Percentiles rank a stretch among this genome's conserved stretches.
Evolutionary conservation across 35 echinoderm and acorn worm genomes (phyloP).

Genomic region (Stichopus chloronotus): DNA sequence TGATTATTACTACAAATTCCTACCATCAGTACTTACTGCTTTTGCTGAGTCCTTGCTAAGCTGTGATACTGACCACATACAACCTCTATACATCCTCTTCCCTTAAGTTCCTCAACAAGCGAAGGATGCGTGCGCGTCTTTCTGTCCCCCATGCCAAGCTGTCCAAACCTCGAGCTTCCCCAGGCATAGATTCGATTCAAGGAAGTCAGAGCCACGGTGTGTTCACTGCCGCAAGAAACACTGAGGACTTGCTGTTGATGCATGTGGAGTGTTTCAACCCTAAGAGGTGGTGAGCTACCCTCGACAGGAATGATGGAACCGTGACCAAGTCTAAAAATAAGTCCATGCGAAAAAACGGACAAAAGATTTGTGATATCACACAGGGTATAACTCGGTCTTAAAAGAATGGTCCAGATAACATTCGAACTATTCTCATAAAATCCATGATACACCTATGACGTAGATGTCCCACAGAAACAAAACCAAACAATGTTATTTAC

Average conservation of each 20-base stretch:
- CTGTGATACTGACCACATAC: constrained; percentile 93
- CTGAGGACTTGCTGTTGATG: constrained; percentile 75
- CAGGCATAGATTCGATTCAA: constrained; percentile 86
- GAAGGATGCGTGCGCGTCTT: constrained; percentile 73
- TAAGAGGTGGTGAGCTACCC: constrained; percentile 69
- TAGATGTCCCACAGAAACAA: no score
- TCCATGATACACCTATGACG: neutral
- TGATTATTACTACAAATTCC: no score
- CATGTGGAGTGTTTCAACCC: constrained; percentile 74
- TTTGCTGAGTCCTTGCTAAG: constrained; percentile 75
- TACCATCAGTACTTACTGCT: neutral
- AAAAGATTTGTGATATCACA: neutral
- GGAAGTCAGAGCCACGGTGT: constrained; percentile 78
- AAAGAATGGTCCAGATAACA: neutral
- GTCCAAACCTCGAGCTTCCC: constrained; percentile 85
- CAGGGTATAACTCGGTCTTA: neutral
- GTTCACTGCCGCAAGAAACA: constrained; percentile 88
- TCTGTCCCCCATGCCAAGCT: constrained; percentile 77
- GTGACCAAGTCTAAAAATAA: constrained; percentile 73
- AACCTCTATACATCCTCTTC: constrained; percentile 66
- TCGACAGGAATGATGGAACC: constrained; percentile 83
- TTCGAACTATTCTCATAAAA: neutral
- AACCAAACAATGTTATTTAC: no score
- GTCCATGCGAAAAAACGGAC: neutral
- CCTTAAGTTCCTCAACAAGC: constrained; percentile 67